These are phyloP conservation scores for Staurois parvus DNA, from an alignment of 2,797 vertebrate genomes.

Conservation along the genomic window DNA sequence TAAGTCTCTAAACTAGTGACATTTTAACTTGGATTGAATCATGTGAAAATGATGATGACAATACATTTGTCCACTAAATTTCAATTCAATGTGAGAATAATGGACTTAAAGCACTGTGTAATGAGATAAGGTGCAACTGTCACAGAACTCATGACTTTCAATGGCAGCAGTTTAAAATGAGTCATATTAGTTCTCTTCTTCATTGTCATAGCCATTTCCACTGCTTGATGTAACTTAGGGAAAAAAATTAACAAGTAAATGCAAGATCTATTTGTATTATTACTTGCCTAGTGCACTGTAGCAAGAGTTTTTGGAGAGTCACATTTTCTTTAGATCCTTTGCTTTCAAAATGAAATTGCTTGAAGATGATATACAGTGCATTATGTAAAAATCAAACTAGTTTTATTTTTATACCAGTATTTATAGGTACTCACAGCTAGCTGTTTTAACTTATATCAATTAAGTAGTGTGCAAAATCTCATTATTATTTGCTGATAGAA, in stretches of 20 bases:
- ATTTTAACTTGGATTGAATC: not conserved
- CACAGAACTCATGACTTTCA: not conserved
- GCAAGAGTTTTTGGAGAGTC: not conserved
- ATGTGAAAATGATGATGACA: not conserved
- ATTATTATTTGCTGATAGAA: too few relatives aligned
- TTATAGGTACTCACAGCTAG: too few relatives aligned
- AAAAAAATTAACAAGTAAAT: not conserved
- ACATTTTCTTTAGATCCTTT: too few relatives aligned
- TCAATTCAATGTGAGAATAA: not conserved
- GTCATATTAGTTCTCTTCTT: not conserved
- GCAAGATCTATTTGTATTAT: not conserved
- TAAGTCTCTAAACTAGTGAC: not conserved
- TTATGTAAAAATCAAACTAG: too few relatives aligned
- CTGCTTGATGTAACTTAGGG: not conserved
- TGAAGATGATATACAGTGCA: too few relatives aligned
- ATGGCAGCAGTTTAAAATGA: not conserved
- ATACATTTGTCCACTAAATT: not conserved
- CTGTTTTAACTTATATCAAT: too few relatives aligned
- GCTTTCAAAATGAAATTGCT: too few relatives aligned
- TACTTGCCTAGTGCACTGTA: not conserved
- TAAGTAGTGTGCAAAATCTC: too few relatives aligned
- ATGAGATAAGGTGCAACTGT: not conserved
- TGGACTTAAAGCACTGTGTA: not conserved
- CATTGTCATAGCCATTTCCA: not conserved
- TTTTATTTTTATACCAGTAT: too few relatives aligned